Conservation (phyloP, 1,140 invertebrate genomes). For the Ceratitis capitata region DNA sequence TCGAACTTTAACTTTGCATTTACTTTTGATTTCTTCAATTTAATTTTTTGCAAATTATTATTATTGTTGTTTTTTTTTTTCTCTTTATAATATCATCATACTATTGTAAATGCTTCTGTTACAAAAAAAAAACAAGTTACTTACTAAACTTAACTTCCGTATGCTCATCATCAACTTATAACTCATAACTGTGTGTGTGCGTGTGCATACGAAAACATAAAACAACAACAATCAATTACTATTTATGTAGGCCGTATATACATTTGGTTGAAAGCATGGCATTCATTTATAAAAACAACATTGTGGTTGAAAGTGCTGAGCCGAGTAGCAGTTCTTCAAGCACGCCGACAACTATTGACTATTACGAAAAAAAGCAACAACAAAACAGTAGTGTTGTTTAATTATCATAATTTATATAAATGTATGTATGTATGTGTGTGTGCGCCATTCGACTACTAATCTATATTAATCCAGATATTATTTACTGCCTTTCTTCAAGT, state of each 20-base stretch:
- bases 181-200: too few species aligned
- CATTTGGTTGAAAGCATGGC: conserved; percentile 22
- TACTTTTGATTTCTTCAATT: background rate
- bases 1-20: background rate
- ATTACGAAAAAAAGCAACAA: background rate
- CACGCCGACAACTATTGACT: background rate
- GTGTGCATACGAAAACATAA: too few species aligned
- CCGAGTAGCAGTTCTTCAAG: conserved; percentile 2
- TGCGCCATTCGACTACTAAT: background rate
- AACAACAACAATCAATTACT: conserved; percentile 22
- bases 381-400: background rate
- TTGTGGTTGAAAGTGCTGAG: background rate
- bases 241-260: conserved; percentile 15
- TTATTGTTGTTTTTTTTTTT: background rate
- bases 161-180: background rate
- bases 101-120: background rate
- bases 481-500: background rate
- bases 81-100: too few species aligned
- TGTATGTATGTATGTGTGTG: background rate
- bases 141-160: background rate
- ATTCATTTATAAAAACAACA: background rate
- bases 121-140: background rate
- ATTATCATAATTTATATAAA: background rate
- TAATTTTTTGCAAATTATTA: background rate
- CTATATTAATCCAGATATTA: background rate